A percentile compares a stretch with the other conserved stretches of the same genome.
phyloP scores from a whole-genome alignment of 2,113 vertebrate species.

The Otolemur garnettii region DNA sequence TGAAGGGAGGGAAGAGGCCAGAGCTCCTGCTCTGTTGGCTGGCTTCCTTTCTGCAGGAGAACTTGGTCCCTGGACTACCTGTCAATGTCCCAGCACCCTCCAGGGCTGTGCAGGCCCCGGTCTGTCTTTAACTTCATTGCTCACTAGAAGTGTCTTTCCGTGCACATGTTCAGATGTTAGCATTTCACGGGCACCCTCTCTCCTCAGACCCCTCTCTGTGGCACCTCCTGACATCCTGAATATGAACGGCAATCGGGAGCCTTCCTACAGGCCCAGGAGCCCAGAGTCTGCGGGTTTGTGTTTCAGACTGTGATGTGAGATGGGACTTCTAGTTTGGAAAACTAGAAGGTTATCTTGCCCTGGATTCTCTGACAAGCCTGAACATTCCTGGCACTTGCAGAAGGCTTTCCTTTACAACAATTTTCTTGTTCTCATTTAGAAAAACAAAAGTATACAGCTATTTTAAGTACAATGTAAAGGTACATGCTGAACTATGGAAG shows the following conservation, averaged over 20 bases:
- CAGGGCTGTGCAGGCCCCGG: background rate
- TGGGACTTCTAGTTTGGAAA: background rate
- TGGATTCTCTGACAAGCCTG: background rate
- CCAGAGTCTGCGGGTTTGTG: background rate
- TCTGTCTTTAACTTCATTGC: background rate
- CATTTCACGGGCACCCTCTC: background rate
- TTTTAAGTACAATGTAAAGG: conserved; percentile 9
- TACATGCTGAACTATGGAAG: background rate
- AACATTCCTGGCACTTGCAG: background rate
- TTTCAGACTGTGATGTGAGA: background rate
- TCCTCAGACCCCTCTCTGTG: background rate
- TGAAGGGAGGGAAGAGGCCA: background rate
- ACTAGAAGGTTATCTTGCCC: background rate
- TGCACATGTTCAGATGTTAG: background rate
- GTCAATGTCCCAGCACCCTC: background rate
- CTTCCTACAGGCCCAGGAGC: background rate
- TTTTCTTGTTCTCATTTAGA: background rate
- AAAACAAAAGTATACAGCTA: background rate
- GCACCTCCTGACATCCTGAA: background rate
- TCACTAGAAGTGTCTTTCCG: background rate
- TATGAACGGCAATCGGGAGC: background rate
- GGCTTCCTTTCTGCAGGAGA: background rate
- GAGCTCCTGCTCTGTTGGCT: background rate
- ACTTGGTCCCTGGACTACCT: background rate
- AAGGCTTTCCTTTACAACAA: conserved; percentile 11